Evolutionary conservation across 2,888 invertebrate species (phyloP), one percentile per base, ranked within the genome.

Genomic region (Ichneumoninae sp.): DNA sequence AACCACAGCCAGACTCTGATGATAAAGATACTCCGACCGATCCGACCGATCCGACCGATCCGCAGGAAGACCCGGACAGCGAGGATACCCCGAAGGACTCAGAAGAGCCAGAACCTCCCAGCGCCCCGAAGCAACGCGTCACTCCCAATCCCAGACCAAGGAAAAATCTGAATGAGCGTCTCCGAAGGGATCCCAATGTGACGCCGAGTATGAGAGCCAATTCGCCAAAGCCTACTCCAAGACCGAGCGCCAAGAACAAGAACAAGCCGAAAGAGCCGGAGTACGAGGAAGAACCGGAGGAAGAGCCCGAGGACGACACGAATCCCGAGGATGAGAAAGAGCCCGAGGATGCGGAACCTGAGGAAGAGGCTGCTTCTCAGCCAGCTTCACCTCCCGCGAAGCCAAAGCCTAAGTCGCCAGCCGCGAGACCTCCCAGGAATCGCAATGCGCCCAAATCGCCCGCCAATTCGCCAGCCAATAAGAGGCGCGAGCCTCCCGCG

Each of bases 241-340:
- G 10, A 50, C 60, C 65, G 3, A 69, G 33, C 2, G 60, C 3
- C 4, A 52, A 36, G 6, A 8, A 13, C 13, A 75, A 66, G 8
- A n/a, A 1, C 52, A 47, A 73, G 50, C 69, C 85, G 3, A 81
- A 83, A 19, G 65, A 71, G 7, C 22, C 79, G 3, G 85, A 85
- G 19, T 76, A 81, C 50, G 77, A 75, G n/a, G 82, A 85, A n/a
- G 79, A 73, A 47, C 82, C 86, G 6, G 69, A 77, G 22, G 66
- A 85, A 40, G 70, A 33, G 36, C 74, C 83, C 2, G 69, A 77
- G 50, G 83, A 83, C 5, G 83, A 79, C 33, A 71, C 84, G 68
- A 74, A 85, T 26, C 83, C 87, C 3, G 85, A 80, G 54, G 74
- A 78, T 30, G 76, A 70, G 19, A 57, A 26, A 47, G 82, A 83